These are phyloP conservation scores for Andricus curvator DNA, from an alignment of 2,888 invertebrate genomes.

Conservation along the genomic window DNA sequence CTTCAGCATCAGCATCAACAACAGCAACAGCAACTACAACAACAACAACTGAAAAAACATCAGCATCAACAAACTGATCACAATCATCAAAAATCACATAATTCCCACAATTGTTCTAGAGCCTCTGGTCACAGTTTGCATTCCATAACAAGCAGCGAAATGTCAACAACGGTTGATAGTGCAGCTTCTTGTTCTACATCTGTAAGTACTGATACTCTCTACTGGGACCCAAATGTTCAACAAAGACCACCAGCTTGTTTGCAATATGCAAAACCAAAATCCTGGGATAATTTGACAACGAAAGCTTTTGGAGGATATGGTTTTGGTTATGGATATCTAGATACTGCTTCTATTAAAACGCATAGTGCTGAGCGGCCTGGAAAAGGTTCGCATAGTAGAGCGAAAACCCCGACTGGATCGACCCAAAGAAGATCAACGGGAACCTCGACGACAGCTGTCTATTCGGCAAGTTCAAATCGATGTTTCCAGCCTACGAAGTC, in stretches of 20 bases:
- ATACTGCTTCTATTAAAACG: slow-evolving; percentile 80
- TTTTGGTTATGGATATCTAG: slow-evolving; percentile 91
- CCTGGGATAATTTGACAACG: slow-evolving; percentile 93
- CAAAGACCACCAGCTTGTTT: slow-evolving; percentile 75
- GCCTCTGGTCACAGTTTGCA: slow-evolving; percentile 83
- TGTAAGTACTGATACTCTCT: slow-evolving; percentile 91
- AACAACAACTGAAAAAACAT: slow-evolving; percentile 61
- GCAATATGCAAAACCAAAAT: slow-evolving; percentile 87
- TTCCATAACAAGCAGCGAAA: slow-evolving; percentile 89
- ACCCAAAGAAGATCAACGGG: slow-evolving; percentile 78
- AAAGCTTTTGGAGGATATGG: slow-evolving; percentile 93
- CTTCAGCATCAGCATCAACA: slow-evolving; percentile 75
- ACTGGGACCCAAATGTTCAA: slow-evolving; percentile 85
- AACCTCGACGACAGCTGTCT: slow-evolving; percentile 77
- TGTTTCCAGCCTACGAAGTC: slow-evolving; percentile 87
- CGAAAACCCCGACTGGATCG: slow-evolving; percentile 80
- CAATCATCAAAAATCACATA: slow-evolving; percentile 59
- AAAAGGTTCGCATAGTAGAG: slow-evolving; percentile 80
- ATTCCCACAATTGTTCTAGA: slow-evolving; percentile 68
- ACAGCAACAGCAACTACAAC: slow-evolving; percentile 66
- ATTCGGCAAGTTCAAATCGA: slow-evolving; percentile 77
- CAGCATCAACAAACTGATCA: slow-evolving; percentile 58
- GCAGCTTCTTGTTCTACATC: slow-evolving; percentile 91
- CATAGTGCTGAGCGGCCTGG: slow-evolving; percentile 76
- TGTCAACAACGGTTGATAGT: slow-evolving; percentile 84